These are phyloP conservation scores for Halichoeres trimaculatus DNA, from an alignment of 2,113 vertebrate species.

Conservation along the genomic window DNA sequence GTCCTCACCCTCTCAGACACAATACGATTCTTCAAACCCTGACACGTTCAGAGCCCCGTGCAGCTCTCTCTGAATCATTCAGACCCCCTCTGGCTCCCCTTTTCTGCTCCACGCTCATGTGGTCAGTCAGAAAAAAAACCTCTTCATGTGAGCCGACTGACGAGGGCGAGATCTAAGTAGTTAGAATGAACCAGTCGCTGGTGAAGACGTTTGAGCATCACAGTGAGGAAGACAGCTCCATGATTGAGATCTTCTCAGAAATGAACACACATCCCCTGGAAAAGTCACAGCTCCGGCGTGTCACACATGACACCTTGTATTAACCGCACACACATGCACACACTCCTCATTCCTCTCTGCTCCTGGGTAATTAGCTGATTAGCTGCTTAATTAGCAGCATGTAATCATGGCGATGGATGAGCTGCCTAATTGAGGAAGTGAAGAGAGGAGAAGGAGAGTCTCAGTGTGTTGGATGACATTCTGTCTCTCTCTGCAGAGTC, in stretches of 20 bases:
- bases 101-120: neutral
- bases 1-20: neutral
- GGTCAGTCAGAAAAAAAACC: neutral
- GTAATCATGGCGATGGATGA: constrained; percentile 78
- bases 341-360: constrained; percentile 59
- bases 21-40: constrained; percentile 7
- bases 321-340: constrained; percentile 42
- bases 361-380: constrained; percentile 81
- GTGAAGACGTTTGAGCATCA: no score
- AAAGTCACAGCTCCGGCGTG: constrained; percentile 8
- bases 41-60: constrained; percentile 10
- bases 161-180: neutral
- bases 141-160: neutral
- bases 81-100: constrained; percentile 26
- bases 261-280: neutral
- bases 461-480: constrained; percentile 60
- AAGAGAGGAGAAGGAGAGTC: constrained; percentile 61
- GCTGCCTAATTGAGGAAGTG: constrained; percentile 72
- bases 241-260: neutral
- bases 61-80: constrained; percentile 40
- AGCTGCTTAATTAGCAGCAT: constrained; percentile 81
- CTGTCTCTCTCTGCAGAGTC: constrained; percentile 43
- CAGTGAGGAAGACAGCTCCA: no score
- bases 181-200: neutral
- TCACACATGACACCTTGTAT: constrained; percentile 45